Evolutionary conservation across 2,113 vertebrate species (phyloP), one percentile per base, ranked within the genome.

Genomic region (Panthera leo): DNA sequence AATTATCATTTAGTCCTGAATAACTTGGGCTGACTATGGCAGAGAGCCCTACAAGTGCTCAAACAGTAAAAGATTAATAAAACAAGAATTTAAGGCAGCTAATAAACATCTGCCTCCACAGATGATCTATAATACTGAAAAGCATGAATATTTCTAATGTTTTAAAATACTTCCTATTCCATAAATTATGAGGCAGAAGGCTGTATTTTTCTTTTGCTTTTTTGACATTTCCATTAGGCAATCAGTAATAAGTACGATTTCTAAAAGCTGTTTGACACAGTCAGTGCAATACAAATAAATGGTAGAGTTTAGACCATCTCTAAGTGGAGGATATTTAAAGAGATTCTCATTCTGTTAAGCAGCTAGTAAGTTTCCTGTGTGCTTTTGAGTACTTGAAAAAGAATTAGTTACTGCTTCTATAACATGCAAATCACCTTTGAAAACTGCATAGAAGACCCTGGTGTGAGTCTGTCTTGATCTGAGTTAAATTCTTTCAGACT

Each of bases 401-500:
- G n/a, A 68, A 75, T 76, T 51, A 53, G 48, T 75, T 48, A 73
- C 12, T 91, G 25, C 31, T 91, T 95, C 36, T 89, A 14, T 75
- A 79, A 65, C 23, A 94, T 86, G 25, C 21, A 86, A n/a, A 53
- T 87, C 61, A 93, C 25, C 65, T 65, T 73, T 87, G 19, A 84
- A 94, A 95, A 70, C 65, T 96, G 51, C 58, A 86, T 70, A 75
- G 80, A 94, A n/a, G 29, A 2, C 5, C 23, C 42, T 53, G 5
- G 83, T 82, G 2, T 91, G 42, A 91, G 51, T 80, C 31, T 86
- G 19, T 78, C 85, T 95, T 85, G 85, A 82, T 94, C 71, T 67
- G 14, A 91, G 31, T 42, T 95, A 91, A 94, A 48, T 95, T 95
- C 68, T 95, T 90, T 95, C 70, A 96, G 45, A 42, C 18, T 14